Evolutionary conservation across 2,797 vertebrate genomes (phyloP).

Genomic region (Lagorchestes hirsutus): DNA sequence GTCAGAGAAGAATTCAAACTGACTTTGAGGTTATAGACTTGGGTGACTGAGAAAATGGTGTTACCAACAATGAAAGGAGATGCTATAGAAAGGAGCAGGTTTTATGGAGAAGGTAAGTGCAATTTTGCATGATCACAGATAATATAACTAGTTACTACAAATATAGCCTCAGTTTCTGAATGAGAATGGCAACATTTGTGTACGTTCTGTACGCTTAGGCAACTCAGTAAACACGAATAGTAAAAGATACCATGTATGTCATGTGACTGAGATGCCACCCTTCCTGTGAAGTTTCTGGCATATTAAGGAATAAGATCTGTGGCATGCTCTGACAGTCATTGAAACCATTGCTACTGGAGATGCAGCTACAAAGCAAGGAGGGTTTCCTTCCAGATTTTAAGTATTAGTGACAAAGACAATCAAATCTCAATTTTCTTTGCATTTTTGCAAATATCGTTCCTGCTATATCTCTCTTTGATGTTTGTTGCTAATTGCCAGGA

Average conservation of each 20-base stretch:
- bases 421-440: background rate
- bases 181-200: background rate
- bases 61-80: background rate
- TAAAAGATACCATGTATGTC: background rate
- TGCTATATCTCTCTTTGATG: background rate
- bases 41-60: background rate
- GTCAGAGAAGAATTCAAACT: background rate
- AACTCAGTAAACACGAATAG: background rate
- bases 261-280: background rate
- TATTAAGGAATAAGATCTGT: constrained; percentile 14
- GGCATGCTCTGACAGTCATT: background rate
- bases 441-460: background rate
- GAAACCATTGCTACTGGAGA: constrained; percentile 1
- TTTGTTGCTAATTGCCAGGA: background rate
- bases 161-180: background rate
- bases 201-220: background rate
- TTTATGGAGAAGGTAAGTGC: background rate
- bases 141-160: background rate
- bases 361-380: constrained; percentile 13
- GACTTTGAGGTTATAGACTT: background rate
- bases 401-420: background rate
- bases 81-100: background rate
- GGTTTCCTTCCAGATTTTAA: background rate
- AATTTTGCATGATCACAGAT: background rate
- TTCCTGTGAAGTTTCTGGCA: background rate